Base-by-base conservation (phyloP, 2,113 vertebrate genomes). In the Sinocyclocheilus maitianheensis region DNA sequence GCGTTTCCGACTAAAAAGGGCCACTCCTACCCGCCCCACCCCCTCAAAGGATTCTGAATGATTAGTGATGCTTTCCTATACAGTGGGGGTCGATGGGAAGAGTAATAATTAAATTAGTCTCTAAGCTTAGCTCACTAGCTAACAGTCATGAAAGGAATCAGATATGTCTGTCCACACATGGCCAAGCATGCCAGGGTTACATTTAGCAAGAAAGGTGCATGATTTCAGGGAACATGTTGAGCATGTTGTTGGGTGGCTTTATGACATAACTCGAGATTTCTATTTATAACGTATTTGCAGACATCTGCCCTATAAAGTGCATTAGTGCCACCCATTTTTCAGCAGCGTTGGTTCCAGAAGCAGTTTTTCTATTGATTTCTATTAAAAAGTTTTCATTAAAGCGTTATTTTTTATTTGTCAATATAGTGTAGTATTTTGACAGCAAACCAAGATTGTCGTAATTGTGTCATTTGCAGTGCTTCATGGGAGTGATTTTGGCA, bases 71-170 rank as follows among this genome's bases (percentile, higher is more conserved):
- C 87, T 76, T 87, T 92, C 91, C 90, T 90, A 26, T 74, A 22
- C 55, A 62, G 78, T 20, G 76, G 60, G 26, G 86, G 87, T 55
- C 86, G 67, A 83, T 76, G 85, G 81, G 87, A 83, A 89, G 74
- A 76, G 76, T 83, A 88, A 92, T 93, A 93, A 95, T 94, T 95
- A 84, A 93, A 93, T 95, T 94, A 94, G 90, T 91, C 90, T 91
- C 88, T 86, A 53, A 51, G 90, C 90, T 92, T 90, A 90, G 90
- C 89, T 93, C 91, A 87, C 89, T 87, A 77, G 48, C 72, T 81
- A 76, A 67, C 53, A 79, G 72, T 71, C 65, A 72, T 84, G 86
- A 86, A 91, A 90, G 85, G 88, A 90, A 89, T 90, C 81, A 81
- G 90, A 90, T 89, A 86, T 75, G 91, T 92, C 89, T 88, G 90